These are phyloP conservation scores for Fragum sueziense DNA, from an alignment of 2,888 invertebrate genomes.

Conservation along the genomic window DNA sequence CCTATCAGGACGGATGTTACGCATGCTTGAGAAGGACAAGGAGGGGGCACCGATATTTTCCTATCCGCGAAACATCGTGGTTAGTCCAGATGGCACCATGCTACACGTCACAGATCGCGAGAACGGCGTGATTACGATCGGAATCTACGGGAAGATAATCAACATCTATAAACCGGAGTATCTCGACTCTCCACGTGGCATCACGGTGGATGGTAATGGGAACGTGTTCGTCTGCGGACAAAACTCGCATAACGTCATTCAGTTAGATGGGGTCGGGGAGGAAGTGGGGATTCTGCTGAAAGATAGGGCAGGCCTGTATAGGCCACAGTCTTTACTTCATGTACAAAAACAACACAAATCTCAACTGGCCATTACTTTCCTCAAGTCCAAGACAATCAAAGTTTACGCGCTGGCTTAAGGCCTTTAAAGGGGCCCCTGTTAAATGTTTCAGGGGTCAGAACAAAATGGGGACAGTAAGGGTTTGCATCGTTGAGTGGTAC, in stretches of 20 bases:
- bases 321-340: conserved; percentile 50
- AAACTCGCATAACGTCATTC: conserved; percentile 54
- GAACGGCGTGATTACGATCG: conserved; percentile 50
- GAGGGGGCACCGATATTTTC: conserved; percentile 49
- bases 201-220: conserved; percentile 48
- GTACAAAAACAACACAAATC: conserved; percentile 36
- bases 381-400: conserved; percentile 53
- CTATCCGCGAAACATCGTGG: conserved; percentile 47
- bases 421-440: too few relatives aligned
- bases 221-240: conserved; percentile 52
- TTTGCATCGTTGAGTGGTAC: too few relatives aligned
- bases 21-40: conserved; percentile 40
- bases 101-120: conserved; percentile 57
- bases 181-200: conserved; percentile 51
- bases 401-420: conserved; percentile 50
- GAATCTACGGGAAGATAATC: conserved; percentile 38
- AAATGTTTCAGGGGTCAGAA: too few relatives aligned
- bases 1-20: conserved; percentile 53
- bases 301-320: conserved; percentile 31
- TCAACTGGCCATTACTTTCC: conserved; percentile 42
- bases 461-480: too few relatives aligned
- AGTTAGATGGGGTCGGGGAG: conserved; percentile 50
- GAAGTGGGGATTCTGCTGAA: conserved; percentile 40
- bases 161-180: conserved; percentile 27
- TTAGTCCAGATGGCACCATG: conserved; percentile 53